phyloP scores from a whole-genome alignment of 2,113 vertebrate genomes.

The Cisticola juncidis region DNA sequence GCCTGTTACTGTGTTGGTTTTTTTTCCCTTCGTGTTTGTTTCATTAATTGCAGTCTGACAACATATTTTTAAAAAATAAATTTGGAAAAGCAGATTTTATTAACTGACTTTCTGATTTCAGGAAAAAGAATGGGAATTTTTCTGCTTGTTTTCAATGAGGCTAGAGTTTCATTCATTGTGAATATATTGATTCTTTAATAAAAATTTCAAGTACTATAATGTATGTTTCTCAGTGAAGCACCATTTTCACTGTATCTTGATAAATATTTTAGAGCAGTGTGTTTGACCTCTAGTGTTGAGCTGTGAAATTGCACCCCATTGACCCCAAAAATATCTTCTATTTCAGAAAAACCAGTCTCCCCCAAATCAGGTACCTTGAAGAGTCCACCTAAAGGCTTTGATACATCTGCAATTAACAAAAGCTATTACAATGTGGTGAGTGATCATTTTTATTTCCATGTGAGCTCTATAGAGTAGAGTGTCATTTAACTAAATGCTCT shows the following conservation, averaged over 20 bases:
- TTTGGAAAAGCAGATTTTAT: background rate
- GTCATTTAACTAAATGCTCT: background rate
- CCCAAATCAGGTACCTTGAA: conserved; percentile 93
- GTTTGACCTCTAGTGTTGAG: conserved; percentile 46
- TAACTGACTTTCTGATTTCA: background rate
- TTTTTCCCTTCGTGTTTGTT: no score
- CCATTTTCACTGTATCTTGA: background rate
- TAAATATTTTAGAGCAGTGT: background rate
- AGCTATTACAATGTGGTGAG: conserved; percentile 98
- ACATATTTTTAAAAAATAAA: background rate
- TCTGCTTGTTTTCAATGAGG: background rate
- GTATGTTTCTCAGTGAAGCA: background rate
- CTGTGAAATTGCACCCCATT: conserved; percentile 12
- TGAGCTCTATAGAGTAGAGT: background rate
- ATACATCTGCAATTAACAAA: conserved; percentile 93
- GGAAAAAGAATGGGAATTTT: background rate
- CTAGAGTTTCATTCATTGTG: background rate
- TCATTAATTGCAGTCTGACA: background rate
- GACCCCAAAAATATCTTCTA: background rate
- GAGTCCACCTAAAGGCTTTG: conserved; percentile 96
- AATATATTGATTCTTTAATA: background rate
- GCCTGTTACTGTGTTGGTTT: background rate
- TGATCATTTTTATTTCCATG: background rate
- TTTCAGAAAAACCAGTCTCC: conserved; percentile 93
- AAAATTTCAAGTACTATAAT: background rate